These are phyloP conservation scores for Hartigia nigra DNA, from an alignment of 2,888 invertebrate species.

Conservation along the genomic window DNA sequence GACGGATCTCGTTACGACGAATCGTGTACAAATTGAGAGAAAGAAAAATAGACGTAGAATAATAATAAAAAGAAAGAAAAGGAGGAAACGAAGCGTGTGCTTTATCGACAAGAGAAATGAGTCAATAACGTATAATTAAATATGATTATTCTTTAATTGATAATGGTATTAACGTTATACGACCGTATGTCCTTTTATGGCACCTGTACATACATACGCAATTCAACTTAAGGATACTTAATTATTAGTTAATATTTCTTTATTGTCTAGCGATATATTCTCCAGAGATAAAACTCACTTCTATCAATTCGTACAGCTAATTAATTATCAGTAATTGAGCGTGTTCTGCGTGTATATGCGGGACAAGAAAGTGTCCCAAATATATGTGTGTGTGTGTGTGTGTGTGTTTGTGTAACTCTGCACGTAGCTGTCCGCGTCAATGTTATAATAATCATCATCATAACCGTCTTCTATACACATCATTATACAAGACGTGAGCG, in stretches of 20 bases:
- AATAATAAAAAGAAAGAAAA: not conserved
- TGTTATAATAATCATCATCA: not conserved
- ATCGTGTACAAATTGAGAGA: constrained; percentile 36
- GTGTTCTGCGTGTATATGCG: constrained; percentile 14
- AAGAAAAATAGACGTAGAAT: constrained; percentile 23
- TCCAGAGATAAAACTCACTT: constrained; percentile 18
- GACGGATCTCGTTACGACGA: constrained; percentile 31
- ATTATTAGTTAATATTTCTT: constrained; percentile 28
- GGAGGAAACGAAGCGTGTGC: constrained; percentile 22
- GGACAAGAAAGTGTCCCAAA: not conserved
- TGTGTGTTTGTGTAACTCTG: not conserved
- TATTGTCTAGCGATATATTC: constrained; percentile 34
- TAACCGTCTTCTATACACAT: not conserved
- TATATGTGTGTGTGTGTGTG: not conserved
- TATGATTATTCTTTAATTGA: constrained; percentile 28
- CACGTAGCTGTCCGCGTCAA: not conserved
- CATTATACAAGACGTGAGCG: not conserved
- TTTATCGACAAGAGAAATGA: constrained; percentile 19
- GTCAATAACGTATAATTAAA: constrained; percentile 27
- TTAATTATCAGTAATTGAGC: constrained; percentile 30
- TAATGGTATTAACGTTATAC: constrained; percentile 22
- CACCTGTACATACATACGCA: constrained; percentile 31
- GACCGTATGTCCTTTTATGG: constrained; percentile 29
- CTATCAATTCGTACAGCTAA: constrained; percentile 10
- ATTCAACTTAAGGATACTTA: constrained; percentile 30